phyloP scores from a whole-genome alignment of 2,888 invertebrate species.

The Teleiodes luculella region DNA sequence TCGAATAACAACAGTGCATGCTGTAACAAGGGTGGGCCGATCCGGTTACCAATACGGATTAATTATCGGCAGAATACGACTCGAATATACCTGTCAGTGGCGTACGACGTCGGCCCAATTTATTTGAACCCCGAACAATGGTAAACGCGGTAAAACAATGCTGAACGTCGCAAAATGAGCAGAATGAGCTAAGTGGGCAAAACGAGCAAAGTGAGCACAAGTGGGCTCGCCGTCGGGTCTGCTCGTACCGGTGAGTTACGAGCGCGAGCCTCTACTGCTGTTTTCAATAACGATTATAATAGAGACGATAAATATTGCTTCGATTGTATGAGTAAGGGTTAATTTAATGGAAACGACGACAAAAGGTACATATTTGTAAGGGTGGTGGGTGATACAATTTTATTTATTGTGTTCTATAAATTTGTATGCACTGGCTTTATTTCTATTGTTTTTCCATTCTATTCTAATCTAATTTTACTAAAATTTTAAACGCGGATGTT shows the following conservation, averaged over 20 bases:
- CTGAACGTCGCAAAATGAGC: conserved; percentile 65
- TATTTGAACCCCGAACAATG: conserved; percentile 74
- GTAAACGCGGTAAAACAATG: conserved; percentile 76
- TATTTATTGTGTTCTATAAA: background rate
- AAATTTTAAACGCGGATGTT: too few species aligned
- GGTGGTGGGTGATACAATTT: background rate
- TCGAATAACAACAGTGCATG: conserved; percentile 37
- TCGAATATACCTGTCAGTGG: conserved; percentile 77
- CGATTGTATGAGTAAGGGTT: background rate
- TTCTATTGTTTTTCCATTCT: too few species aligned
- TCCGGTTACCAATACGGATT: conserved; percentile 75
- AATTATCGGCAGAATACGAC: conserved; percentile 75
- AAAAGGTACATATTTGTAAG: background rate
- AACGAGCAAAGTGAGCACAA: conserved; percentile 50
- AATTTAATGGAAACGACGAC: background rate
- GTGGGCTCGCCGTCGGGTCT: conserved; percentile 15
- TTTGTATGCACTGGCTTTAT: background rate
- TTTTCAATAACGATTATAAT: conserved; percentile 32
- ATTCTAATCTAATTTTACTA: too few species aligned
- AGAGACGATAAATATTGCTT: conserved; percentile 14
- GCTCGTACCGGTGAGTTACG: conserved; percentile 16
- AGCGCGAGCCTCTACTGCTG: conserved; percentile 23
- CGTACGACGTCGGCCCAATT: conserved; percentile 67
- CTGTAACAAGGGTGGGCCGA: conserved; percentile 70
- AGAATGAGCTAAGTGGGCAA: conserved; percentile 68